Conservation (phyloP, 2,113 vertebrate genomes). For the Amphiprion ocellaris region DNA sequence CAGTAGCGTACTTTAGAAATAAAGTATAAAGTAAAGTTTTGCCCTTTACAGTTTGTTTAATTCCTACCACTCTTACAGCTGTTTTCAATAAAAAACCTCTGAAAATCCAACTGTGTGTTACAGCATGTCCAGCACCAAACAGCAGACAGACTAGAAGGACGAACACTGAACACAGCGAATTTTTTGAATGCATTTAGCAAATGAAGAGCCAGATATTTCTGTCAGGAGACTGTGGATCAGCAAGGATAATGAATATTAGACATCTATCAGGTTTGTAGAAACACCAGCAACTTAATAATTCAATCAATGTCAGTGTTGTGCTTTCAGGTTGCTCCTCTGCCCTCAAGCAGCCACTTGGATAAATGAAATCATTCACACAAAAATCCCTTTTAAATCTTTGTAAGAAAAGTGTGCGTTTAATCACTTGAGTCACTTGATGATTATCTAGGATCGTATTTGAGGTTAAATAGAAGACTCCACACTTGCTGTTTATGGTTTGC, state of each 20-base stretch:
- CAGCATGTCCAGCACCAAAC: too few relatives aligned
- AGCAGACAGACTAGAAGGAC: too few relatives aligned
- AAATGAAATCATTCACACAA: neutral
- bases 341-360: conserved; percentile 3
- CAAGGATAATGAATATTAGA: neutral
- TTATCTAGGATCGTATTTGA: conserved; percentile 1
- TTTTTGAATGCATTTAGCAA: too few relatives aligned
- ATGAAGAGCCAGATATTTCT: neutral
- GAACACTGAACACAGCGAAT: too few relatives aligned
- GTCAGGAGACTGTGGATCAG: neutral
- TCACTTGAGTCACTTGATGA: neutral
- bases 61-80: too few relatives aligned
- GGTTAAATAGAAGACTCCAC: conserved; percentile 10
- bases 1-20: too few relatives aligned
- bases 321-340: conserved; percentile 2
- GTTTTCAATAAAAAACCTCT: too few relatives aligned
- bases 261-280: conserved; percentile 9
- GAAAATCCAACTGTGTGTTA: too few relatives aligned
- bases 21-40: too few relatives aligned
- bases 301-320: neutral
- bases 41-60: too few relatives aligned
- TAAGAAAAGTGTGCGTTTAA: conserved; percentile 3
- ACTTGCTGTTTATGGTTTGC: neutral
- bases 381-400: neutral
- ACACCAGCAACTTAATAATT: neutral